These are phyloP conservation scores for Abscondita cerata DNA, from an alignment of 2,888 invertebrate species.

Conservation along the genomic window DNA sequence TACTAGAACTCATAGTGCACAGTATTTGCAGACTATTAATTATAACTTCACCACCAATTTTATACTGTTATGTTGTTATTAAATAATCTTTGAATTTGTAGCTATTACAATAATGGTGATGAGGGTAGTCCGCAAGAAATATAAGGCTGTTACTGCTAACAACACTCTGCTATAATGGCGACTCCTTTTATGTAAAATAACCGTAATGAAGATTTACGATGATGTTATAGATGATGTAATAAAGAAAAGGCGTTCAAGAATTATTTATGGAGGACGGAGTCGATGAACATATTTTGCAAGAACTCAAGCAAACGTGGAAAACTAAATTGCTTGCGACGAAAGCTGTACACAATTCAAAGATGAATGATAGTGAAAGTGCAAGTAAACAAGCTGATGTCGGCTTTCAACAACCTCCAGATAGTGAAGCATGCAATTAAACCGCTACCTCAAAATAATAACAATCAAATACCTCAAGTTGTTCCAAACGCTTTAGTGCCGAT, in stretches of 20 bases:
- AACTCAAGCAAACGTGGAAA: conserved; percentile 95
- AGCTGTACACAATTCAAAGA: conserved; percentile 59
- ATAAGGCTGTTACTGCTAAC: neutral
- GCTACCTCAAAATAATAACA: conserved; percentile 5
- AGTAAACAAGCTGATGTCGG: conserved; percentile 66
- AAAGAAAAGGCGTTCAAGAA: conserved; percentile 87
- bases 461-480: conserved; percentile 2
- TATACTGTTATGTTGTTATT: neutral
- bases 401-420: conserved; percentile 46
- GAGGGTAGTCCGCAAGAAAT: neutral
- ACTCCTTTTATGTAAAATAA: conserved; percentile 5
- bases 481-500: conserved; percentile 63
- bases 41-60: neutral
- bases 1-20: no score
- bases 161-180: neutral
- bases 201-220: conserved; percentile 74
- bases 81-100: neutral
- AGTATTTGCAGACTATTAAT: neutral
- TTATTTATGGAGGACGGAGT: conserved; percentile 97
- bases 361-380: neutral
- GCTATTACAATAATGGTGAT: neutral
- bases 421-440: conserved; percentile 37
- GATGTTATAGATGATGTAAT: conserved; percentile 98
- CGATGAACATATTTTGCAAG: conserved; percentile 94
- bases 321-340: conserved; percentile 87